Evolutionary conservation across 2,888 invertebrate species (phyloP).

Genomic region (Hydriomena furcata): DNA sequence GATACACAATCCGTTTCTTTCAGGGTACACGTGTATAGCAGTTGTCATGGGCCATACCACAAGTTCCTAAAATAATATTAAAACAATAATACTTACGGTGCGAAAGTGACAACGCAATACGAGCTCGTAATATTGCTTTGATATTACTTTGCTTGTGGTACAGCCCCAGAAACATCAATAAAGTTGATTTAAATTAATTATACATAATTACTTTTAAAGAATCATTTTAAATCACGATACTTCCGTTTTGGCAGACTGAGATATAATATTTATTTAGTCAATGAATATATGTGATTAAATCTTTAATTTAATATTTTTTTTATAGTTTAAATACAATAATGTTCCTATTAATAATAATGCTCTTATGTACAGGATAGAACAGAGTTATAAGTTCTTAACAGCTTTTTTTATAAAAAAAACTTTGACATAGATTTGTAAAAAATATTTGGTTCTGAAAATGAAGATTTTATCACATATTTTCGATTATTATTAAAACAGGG

Average conservation of each 20-base stretch:
- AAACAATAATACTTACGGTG: no score
- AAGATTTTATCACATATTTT: conserved; percentile 37
- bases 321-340: conserved; percentile 33
- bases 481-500: conserved; percentile 11
- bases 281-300: conserved; percentile 47
- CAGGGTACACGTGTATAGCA: no score
- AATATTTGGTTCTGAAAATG: not conserved
- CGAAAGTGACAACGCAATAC: no score
- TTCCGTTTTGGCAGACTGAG: conserved; percentile 64
- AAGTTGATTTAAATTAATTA: no score
- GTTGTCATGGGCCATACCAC: no score
- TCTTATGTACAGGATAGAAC: conserved; percentile 15
- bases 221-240: conserved; percentile 24
- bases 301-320: conserved; percentile 13
- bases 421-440: not conserved
- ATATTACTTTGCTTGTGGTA: no score
- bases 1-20: no score
- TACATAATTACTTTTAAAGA: no score
- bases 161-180: no score
- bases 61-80: no score
- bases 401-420: conserved; percentile 5
- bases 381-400: conserved; percentile 13
- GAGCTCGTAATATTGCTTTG: no score
- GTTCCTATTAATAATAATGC: conserved; percentile 39
- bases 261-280: conserved; percentile 6